Evolutionary conservation across 2,888 invertebrate species (phyloP).

Genomic region (Agrilus mali): DNA sequence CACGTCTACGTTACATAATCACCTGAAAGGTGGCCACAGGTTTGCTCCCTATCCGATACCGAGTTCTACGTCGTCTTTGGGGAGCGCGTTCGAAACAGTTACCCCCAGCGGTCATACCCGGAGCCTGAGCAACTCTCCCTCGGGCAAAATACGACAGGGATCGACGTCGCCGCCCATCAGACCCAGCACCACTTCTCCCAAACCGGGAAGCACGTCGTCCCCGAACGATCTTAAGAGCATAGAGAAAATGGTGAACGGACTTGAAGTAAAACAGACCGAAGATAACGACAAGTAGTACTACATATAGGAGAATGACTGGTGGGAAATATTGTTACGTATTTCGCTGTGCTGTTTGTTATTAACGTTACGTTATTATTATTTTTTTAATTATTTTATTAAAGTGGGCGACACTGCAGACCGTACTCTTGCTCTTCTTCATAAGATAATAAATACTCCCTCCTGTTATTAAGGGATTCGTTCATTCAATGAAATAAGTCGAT

Average conservation of each 20-base stretch:
- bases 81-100: slow-evolving; percentile 82
- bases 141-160: slow-evolving; percentile 35
- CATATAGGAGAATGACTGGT: too few species aligned
- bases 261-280: slow-evolving; percentile 66
- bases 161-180: slow-evolving; percentile 41
- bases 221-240: slow-evolving; percentile 86
- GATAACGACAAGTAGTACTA: slow-evolving; percentile 26
- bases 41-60: slow-evolving; percentile 85
- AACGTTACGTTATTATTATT: too few species aligned
- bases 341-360: too few species aligned
- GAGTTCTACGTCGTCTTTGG: slow-evolving; percentile 42
- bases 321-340: slow-evolving; percentile 6
- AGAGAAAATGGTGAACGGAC: slow-evolving; percentile 94
- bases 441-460: too few species aligned
- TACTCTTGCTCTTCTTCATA: too few species aligned
- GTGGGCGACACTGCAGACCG: too few species aligned
- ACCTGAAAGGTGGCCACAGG: slow-evolving; percentile 61
- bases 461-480: too few species aligned
- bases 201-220: slow-evolving; percentile 41
- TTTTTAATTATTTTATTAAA: too few species aligned
- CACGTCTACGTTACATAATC: slow-evolving; percentile 52
- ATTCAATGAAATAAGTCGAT: too few species aligned
- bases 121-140: slow-evolving; percentile 50
- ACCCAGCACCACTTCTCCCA: slow-evolving; percentile 44
- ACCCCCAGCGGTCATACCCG: slow-evolving; percentile 61